Conservation (phyloP, 2,113 vertebrate species). For the Chamaetylas fuelleborni region DNA sequence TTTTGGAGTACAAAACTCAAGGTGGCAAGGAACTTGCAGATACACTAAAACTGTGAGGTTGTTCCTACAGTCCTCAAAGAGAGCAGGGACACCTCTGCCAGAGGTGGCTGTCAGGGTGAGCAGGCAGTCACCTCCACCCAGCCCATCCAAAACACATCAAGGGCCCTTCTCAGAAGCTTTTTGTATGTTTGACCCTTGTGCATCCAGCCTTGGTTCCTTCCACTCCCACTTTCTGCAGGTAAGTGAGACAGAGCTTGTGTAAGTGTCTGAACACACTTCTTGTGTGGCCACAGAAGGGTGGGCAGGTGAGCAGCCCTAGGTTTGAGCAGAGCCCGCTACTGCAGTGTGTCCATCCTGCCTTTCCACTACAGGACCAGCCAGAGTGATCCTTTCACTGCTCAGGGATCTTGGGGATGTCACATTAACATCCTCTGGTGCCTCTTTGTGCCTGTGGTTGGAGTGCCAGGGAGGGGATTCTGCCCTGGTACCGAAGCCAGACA, state of each 20-base stretch:
- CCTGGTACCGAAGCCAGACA: rapidly evolving
- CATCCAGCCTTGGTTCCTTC: not conserved
- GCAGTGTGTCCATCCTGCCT: not conserved
- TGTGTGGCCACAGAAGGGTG: not conserved
- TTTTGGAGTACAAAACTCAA: not conserved
- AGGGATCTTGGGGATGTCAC: rapidly evolving
- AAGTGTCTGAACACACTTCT: not conserved
- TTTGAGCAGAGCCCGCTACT: rapidly evolving
- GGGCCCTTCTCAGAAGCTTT: not conserved
- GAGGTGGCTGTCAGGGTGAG: not conserved
- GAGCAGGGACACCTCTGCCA: not conserved
- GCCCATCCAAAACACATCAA: rapidly evolving
- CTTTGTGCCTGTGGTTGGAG: no score
- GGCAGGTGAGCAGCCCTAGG: no score
- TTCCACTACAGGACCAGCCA: no score
- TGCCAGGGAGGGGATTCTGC: rapidly evolving
- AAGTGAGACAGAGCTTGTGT: not conserved
- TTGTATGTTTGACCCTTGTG: not conserved
- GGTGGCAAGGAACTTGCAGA: not conserved
- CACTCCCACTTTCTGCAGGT: not conserved
- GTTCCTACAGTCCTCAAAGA: not conserved
- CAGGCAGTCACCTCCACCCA: not conserved
- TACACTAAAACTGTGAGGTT: not conserved
- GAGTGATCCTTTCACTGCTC: not conserved
- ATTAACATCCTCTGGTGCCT: rapidly evolving